Conservation (phyloP, 2,113 vertebrate genomes). For the Leucoraja erinaceus region DNA sequence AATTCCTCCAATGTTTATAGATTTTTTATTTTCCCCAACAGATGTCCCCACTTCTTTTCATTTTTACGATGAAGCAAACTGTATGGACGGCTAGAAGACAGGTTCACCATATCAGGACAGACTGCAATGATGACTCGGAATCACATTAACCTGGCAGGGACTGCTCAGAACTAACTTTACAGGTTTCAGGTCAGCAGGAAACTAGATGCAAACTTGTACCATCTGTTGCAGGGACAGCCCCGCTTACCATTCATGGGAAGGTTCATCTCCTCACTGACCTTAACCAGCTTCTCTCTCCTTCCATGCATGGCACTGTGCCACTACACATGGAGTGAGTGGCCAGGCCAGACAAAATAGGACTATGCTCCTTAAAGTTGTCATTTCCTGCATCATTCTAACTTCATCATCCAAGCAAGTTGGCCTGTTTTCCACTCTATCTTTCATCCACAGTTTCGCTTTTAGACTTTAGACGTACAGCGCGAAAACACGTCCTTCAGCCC, state of each 20-base stretch:
- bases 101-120: neutral
- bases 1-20: no score
- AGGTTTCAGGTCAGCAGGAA: neutral
- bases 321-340: neutral
- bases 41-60: neutral
- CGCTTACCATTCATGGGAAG: neutral
- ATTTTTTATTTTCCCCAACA: neutral
- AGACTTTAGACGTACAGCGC: no score
- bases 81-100: neutral
- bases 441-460: neutral
- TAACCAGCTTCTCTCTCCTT: neutral
- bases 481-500: no score
- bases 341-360: neutral
- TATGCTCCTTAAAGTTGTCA: neutral
- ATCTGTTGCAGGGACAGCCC: neutral
- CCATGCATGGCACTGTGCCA: neutral
- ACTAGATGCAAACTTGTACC: neutral
- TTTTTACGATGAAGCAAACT: neutral
- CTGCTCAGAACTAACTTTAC: neutral
- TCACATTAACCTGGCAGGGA: neutral
- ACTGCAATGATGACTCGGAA: neutral
- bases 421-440: neutral
- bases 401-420: neutral
- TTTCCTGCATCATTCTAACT: neutral
- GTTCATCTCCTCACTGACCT: neutral